Percentiles rank a stretch among this genome's conserved stretches.
phyloP scores from a whole-genome alignment of 2,888 invertebrate genomes.

The Eupeodes latifasciatus region DNA sequence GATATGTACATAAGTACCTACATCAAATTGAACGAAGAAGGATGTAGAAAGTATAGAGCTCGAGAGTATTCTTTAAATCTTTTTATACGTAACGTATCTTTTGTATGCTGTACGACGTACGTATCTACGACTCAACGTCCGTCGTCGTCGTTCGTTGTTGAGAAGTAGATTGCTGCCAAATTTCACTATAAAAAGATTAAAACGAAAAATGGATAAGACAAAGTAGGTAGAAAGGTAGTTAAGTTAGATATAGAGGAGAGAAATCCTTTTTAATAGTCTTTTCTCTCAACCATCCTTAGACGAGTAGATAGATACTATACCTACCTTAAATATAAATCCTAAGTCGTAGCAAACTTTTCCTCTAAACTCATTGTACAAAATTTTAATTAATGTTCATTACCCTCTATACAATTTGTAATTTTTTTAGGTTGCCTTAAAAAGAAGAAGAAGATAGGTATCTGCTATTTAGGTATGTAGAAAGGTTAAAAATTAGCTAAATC shows the following conservation, averaged over 20 bases:
- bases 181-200: slow-evolving; percentile 48
- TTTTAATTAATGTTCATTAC: too few species aligned
- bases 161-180: slow-evolving; percentile 55
- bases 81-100: neutral
- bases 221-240: neutral
- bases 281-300: neutral
- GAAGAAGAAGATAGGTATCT: too few species aligned
- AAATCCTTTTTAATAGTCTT: slow-evolving; percentile 50
- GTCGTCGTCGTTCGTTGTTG: slow-evolving; percentile 4
- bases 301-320: too few species aligned
- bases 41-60: neutral
- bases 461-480: too few species aligned
- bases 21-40: slow-evolving; percentile 5
- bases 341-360: neutral
- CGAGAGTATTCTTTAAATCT: slow-evolving; percentile 18
- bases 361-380: too few species aligned
- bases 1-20: neutral
- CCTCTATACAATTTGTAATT: too few species aligned
- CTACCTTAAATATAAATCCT: slow-evolving; percentile 8
- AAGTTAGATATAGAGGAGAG: neutral
- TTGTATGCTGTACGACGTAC: neutral
- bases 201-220: slow-evolving; percentile 26
- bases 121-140: neutral
- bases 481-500: too few species aligned
- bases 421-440: too few species aligned